Evolutionary conservation across 1,140 invertebrate genomes (phyloP).

Genomic region (Hyles vespertilio): DNA sequence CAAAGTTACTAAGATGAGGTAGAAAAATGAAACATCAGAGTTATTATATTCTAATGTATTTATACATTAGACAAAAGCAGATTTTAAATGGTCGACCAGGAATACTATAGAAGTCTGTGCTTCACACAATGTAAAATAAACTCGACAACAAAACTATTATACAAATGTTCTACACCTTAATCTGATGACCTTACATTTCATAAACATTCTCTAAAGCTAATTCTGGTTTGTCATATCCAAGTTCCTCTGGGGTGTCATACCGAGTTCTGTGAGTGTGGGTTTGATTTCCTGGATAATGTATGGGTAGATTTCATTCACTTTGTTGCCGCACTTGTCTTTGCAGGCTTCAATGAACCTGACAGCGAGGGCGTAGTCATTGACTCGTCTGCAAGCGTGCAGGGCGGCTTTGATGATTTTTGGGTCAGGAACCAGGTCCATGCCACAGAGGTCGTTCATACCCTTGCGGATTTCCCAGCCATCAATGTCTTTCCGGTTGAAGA

Average conservation of each 20-base stretch:
- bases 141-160: slow-evolving; percentile 63
- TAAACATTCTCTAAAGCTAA: slow-evolving; percentile 87
- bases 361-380: slow-evolving; percentile 96
- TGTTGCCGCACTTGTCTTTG: slow-evolving; percentile 92
- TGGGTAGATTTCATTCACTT: slow-evolving; percentile 89
- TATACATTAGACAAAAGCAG: slow-evolving; percentile 52
- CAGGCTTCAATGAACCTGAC: slow-evolving; percentile 94
- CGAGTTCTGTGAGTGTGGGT: slow-evolving; percentile 94
- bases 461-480: slow-evolving; percentile 98
- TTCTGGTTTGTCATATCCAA: slow-evolving; percentile 98
- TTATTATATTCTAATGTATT: slow-evolving; percentile 32
- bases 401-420: slow-evolving; percentile 94
- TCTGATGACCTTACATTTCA: slow-evolving; percentile 72
- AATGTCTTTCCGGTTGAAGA: slow-evolving; percentile 92
- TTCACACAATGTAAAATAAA: slow-evolving; percentile 57
- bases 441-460: slow-evolving; percentile 87
- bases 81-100: slow-evolving; percentile 38
- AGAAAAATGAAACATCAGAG: slow-evolving; percentile 3
- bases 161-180: slow-evolving; percentile 63
- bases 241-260: slow-evolving; percentile 94
- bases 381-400: slow-evolving; percentile 92
- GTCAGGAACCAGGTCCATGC: slow-evolving; percentile 96
- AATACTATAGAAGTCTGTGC: slow-evolving; percentile 30
- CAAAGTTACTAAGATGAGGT: no score
- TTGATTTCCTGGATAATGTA: slow-evolving; percentile 95